Conservation (phyloP, 1,140 invertebrate species). For the Scaptomyza montana region DNA sequence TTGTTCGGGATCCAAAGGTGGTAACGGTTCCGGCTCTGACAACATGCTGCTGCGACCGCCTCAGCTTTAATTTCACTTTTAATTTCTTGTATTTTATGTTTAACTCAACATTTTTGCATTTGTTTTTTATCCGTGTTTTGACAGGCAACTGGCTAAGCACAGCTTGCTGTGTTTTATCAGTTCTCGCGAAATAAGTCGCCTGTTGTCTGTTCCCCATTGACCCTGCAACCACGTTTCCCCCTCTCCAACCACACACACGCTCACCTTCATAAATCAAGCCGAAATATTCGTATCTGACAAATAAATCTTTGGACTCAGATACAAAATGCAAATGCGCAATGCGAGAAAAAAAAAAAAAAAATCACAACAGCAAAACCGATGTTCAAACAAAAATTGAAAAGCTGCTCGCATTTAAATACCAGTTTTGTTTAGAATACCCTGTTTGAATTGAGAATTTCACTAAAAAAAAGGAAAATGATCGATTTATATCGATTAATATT, state of each 20-base stretch:
- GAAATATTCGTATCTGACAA: constrained; percentile 56
- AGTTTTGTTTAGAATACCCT: background rate
- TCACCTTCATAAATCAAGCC: constrained; percentile 65
- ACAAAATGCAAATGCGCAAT: constrained; percentile 63
- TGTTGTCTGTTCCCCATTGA: background rate
- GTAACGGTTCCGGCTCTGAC: background rate
- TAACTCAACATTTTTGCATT: background rate
- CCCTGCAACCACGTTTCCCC: background rate
- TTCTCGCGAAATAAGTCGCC: background rate
- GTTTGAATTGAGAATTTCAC: background rate
- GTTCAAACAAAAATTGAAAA: constrained; percentile 33
- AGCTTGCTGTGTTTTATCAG: constrained; percentile 5
- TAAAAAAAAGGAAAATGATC: no score
- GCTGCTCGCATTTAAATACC: constrained; percentile 20
- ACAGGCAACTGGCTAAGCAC: constrained; percentile 20
- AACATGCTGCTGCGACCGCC: background rate
- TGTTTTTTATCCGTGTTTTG: constrained; percentile 14
- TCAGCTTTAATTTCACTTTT: constrained; percentile 8
- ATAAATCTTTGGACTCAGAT: constrained; percentile 57
- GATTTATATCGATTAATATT: no score
- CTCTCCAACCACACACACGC: background rate
- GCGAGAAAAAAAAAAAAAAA: constrained; percentile 22
- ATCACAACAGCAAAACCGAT: constrained; percentile 16
- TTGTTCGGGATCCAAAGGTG: constrained; percentile 40
- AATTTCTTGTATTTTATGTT: background rate